A percentile compares a stretch with the other conserved stretches of the same genome.
These are phyloP conservation scores for Coenobita brevimanus DNA, from an alignment of 1,140 invertebrate species.

Conservation along the genomic window DNA sequence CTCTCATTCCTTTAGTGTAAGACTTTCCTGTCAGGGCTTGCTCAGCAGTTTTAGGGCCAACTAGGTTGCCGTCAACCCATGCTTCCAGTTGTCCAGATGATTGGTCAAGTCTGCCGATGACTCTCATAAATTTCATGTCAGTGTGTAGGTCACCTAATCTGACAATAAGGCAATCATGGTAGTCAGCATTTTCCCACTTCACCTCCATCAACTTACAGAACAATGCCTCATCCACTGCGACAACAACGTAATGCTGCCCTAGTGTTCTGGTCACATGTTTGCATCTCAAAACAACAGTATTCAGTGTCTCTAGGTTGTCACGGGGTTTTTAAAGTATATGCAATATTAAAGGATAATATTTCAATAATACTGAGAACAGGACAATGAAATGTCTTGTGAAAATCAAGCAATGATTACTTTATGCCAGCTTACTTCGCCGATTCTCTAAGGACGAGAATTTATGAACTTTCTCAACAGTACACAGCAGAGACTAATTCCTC, in stretches of 20 bases:
- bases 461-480: too few relatives aligned
- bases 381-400: too few relatives aligned
- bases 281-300: conserved; percentile 37
- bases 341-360: too few relatives aligned
- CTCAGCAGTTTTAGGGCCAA: conserved; percentile 14
- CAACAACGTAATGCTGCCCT: conserved; percentile 25
- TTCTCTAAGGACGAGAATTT: too few relatives aligned
- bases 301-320: conserved; percentile 19
- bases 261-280: conserved; percentile 20
- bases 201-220: conserved; percentile 42
- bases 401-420: too few relatives aligned
- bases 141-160: conserved; percentile 35
- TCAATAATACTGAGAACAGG: too few relatives aligned
- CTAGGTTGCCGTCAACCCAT: conserved; percentile 9
- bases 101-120: neutral
- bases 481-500: too few relatives aligned
- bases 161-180: conserved; percentile 31
- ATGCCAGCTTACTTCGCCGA: too few relatives aligned
- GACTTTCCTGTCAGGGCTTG: neutral
- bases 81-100: neutral
- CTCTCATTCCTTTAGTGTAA: conserved; percentile 31
- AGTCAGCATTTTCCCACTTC: conserved; percentile 33
- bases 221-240: conserved; percentile 39
- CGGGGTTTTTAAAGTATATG: neutral
- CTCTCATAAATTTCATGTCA: neutral